phyloP scores from a whole-genome alignment of 2,113 vertebrate species.

The Oxygymnocypris stewartii region DNA sequence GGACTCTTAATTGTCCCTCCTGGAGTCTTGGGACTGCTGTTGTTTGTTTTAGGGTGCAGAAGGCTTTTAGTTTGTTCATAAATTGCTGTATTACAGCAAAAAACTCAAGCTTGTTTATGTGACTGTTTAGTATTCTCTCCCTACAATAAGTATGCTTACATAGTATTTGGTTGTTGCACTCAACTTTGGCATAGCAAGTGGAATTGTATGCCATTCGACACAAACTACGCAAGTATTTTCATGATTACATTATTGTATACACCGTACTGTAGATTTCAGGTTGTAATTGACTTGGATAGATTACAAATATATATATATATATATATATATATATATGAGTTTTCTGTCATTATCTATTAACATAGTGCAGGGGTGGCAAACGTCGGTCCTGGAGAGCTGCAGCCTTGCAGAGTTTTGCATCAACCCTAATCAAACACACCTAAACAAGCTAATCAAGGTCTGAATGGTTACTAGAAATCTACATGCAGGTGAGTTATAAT shows the following conservation, averaged over 20 bases:
- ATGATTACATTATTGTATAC: not conserved
- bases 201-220: not conserved
- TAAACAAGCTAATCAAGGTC: too few species aligned
- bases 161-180: not conserved
- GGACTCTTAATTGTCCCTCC: slow-evolving; percentile 18
- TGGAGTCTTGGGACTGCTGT: slow-evolving; percentile 26
- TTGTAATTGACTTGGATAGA: not conserved
- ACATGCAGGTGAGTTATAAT: too few species aligned
- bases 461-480: too few species aligned
- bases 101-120: too few species aligned
- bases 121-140: too few species aligned
- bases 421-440: too few species aligned
- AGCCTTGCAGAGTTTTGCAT: too few species aligned
- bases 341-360: not conserved
- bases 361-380: too few species aligned
- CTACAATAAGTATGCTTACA: not conserved
- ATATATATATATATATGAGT: not conserved
- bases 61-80: slow-evolving; percentile 5
- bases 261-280: not conserved
- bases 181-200: not conserved
- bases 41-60: not conserved
- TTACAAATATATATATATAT: not conserved
- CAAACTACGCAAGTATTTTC: not conserved
- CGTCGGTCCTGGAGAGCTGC: too few species aligned
- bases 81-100: too few species aligned